These are phyloP conservation scores for Ochropleura plecta DNA, from an alignment of 2,888 invertebrate genomes.

Conservation along the genomic window DNA sequence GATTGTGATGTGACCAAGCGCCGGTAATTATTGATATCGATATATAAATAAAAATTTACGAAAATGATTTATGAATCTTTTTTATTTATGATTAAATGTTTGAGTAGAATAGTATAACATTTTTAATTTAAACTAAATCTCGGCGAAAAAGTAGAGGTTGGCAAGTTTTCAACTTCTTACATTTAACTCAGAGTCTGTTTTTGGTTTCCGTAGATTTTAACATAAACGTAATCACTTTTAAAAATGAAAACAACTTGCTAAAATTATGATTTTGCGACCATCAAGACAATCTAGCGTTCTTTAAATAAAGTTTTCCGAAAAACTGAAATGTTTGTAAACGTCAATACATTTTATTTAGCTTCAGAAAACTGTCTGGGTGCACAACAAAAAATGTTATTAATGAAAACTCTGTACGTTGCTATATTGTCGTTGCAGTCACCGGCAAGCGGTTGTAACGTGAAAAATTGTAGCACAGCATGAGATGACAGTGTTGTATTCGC, in stretches of 20 bases:
- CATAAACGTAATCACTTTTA: background rate
- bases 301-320: background rate
- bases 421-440: slow-evolving; percentile 61
- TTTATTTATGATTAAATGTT: too few species aligned
- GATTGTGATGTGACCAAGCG: too few species aligned
- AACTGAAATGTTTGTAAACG: background rate
- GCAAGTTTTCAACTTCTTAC: too few species aligned
- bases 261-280: background rate
- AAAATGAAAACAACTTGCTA: too few species aligned
- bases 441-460: slow-evolving; percentile 64
- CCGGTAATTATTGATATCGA: too few species aligned
- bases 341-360: slow-evolving; percentile 28
- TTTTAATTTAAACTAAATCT: too few species aligned
- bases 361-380: slow-evolving; percentile 2
- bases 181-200: too few species aligned
- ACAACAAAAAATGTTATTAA: slow-evolving; percentile 50
- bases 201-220: background rate
- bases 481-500: slow-evolving; percentile 60
- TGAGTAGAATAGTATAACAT: too few species aligned
- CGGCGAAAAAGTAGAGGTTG: too few species aligned
- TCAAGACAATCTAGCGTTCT: background rate
- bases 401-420: slow-evolving; percentile 41
- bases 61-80: too few species aligned
- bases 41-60: too few species aligned
- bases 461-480: slow-evolving; percentile 67